Evolutionary conservation across 2,888 invertebrate genomes (phyloP), one percentile per base, ranked within the genome.

Genomic region (Tetrapedia diversipes): DNA sequence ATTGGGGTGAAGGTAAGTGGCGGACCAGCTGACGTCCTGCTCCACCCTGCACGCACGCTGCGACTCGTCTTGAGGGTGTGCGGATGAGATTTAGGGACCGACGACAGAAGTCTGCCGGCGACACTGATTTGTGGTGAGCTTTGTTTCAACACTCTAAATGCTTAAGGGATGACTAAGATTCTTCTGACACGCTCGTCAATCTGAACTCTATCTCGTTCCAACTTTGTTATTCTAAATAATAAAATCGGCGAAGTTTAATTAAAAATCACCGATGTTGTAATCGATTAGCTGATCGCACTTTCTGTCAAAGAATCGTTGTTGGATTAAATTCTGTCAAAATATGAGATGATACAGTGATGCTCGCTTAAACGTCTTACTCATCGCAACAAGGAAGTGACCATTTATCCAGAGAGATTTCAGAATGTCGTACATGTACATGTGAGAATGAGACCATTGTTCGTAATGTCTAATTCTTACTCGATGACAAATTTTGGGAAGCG

Each of bases 21-120:
- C 90, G 91, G 89, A 90, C 92, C 93, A 93, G 93, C 92, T 93
- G 93, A 93, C 93, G 93, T 93, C 92, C 81, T 79, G 80, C 86
- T 86, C 82, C 87, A 86, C 89, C 86, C 88, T 81, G 89, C 91
- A 91, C 91, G 90, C 91, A 91, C 89, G 89, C 88, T 89, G 90
- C 81, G 86, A 82, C 90, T 91, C 89, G 90, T 91, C 91, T 91
- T 91, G 91, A 91, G 91, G 89, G 91, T 90, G 91, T 90, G 91
- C 86, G 90, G 90, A 89, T 89, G 90, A 91, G 91, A 91, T 91
- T 91, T 91, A 91, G 91, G 91, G 91, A 90, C 88, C 90, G 88
- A 82, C 89, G 89, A 87, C 87, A 88, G 89, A 90, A 91, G 90
- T 91, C 91, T 91, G 91, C 86, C 83, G 82, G 85, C 90, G 91